Base-by-base conservation (phyloP, 2,888 invertebrate species). In the Clunio marinus region DNA sequence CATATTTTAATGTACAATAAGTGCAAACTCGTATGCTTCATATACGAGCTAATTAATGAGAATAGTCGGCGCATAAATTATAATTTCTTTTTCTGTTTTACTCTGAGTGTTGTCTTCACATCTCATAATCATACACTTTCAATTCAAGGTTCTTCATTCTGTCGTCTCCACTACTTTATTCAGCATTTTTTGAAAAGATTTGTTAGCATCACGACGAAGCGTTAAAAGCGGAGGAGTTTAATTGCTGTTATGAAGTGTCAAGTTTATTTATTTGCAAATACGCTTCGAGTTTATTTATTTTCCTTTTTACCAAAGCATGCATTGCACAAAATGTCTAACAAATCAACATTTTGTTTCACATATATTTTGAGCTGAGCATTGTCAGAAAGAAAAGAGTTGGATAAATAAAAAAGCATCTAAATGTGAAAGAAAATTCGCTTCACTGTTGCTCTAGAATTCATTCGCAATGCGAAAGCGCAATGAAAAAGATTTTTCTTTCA, bases 241-340 rank as follows among this genome's bases (percentile, higher is more conserved):
- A 63, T 45, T 63, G 63, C 63, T 63, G 45, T 63, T 63, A 63
- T 45, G 45, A 45, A 63, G 63, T 63, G 63, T 63, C 63, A 63
- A 63, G 63, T 63, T 63, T 63, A 63, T 63, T 63, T 63, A 63
- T 63, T 46, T 45, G 63, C 63, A 63, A 63, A 63, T 63, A 27
- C 24, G 25, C 58, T 58, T 15, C 4, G 41, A 41, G 15, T 15
- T 7, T 32, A 32, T 41, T 41, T 41, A 3, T 10, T 41, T 10
- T n/a, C 15, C 10, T 51, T 51, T 17, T 51, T 17, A 8, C 51
- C 17, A n/a, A n/a, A n/a, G n/a, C 51, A 20, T 17, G 22, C 51
- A 20, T 51, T 17, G 7, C 17, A 22, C 17, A 17, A 32, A 20
- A 32, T 60, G 37, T 35, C 41, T 27, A 25, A 57, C 57, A 57